These are phyloP conservation scores for Thaumetopoea pityocampa DNA, from an alignment of 1,140 invertebrate species.

Conservation along the genomic window DNA sequence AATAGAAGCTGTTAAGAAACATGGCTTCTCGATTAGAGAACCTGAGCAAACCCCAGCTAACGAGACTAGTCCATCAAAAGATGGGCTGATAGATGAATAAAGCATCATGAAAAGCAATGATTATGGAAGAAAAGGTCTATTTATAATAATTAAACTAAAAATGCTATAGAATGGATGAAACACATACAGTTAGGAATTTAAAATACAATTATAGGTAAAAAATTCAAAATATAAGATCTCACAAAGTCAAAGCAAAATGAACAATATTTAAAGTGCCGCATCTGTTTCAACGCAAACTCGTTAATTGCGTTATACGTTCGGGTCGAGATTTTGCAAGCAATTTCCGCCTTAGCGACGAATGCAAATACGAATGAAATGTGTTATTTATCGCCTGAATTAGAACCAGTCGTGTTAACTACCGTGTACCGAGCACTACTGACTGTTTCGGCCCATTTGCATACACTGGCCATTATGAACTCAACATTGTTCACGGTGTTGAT, in stretches of 20 bases:
- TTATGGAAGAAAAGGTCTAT: too few relatives aligned
- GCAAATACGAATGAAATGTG: constrained; percentile 59
- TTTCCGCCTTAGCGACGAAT: constrained; percentile 59
- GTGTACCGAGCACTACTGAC: constrained; percentile 3
- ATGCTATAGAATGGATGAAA: too few relatives aligned
- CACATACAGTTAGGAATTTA: too few relatives aligned
- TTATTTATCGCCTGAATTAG: constrained; percentile 50
- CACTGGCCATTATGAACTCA: constrained; percentile 17
- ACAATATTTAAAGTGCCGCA: constrained; percentile 14
- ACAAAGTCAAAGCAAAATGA: background rate
- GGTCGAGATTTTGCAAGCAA: constrained; percentile 58
- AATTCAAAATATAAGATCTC: too few relatives aligned
- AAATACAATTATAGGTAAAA: constrained; percentile 1
- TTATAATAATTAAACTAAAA: too few relatives aligned
- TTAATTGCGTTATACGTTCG: constrained; percentile 26
- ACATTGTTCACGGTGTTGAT: constrained; percentile 9
- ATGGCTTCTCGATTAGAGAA: too few relatives aligned
- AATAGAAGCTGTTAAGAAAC: too few relatives aligned
- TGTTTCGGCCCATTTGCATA: constrained; percentile 18
- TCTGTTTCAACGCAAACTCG: constrained; percentile 13
- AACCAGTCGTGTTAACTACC: constrained; percentile 18
- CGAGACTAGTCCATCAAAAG: too few relatives aligned
- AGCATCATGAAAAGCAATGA: too few relatives aligned
- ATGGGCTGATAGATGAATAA: too few relatives aligned
- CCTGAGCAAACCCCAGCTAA: too few relatives aligned